phyloP scores from a whole-genome alignment of 2,113 vertebrate species.

The Calidris pygmaea region DNA sequence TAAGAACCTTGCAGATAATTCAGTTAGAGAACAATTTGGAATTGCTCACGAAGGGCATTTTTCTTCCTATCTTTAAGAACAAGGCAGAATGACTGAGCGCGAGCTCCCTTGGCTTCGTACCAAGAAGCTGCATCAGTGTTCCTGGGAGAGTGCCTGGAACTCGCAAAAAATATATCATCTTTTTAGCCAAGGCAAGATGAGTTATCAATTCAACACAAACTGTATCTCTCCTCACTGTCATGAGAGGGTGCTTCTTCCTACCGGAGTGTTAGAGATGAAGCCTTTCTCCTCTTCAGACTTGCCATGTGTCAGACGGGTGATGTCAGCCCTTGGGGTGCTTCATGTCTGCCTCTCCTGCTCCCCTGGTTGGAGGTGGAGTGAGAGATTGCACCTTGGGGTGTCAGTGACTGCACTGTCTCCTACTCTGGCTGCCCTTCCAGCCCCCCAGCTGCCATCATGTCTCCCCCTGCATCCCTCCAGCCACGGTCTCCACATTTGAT shows the following conservation, averaged over 20 bases:
- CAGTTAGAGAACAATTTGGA: conserved; percentile 19
- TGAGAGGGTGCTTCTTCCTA: not conserved
- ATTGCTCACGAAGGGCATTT: conserved; percentile 31
- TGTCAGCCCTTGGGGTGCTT: not conserved
- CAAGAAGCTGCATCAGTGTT: not conserved
- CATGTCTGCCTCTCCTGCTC: not conserved
- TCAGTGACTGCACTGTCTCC: accelerated
- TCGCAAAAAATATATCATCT: not conserved
- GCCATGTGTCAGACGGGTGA: not conserved
- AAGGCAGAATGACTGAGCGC: not conserved
- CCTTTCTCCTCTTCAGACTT: not conserved
- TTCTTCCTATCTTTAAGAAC: not conserved
- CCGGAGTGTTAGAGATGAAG: accelerated
- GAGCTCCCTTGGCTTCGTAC: not conserved
- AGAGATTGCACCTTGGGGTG: not conserved
- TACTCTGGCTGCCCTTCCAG: not conserved
- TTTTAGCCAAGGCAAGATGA: not conserved
- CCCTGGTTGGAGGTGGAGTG: not conserved
- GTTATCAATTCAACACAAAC: not conserved
- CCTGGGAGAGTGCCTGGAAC: not conserved
- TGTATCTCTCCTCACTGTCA: not conserved
- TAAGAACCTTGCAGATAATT: not conserved
- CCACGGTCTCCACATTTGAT: accelerated
- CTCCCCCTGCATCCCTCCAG: not conserved
- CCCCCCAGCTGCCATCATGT: not conserved